Base-by-base conservation (phyloP, 1,140 invertebrate species). In the Drosophila albomicans region DNA sequence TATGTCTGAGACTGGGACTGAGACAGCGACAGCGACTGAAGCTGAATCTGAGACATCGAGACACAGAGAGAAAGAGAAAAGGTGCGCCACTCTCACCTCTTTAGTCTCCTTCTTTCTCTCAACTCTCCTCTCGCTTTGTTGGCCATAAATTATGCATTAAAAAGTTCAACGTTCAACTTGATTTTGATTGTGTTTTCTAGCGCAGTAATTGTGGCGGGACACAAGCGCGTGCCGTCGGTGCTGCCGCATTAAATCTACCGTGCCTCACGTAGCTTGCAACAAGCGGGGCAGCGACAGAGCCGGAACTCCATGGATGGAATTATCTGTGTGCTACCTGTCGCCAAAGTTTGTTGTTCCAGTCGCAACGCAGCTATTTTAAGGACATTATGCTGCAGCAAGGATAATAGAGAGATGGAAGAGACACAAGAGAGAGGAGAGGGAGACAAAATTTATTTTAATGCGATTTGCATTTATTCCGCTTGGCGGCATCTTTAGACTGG, bases 381-480 rank as follows among this genome's bases (percentile, higher is more conserved):
- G 68, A 78, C 80, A 85, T 85, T 85, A 85, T 81, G 65, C 79
- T 64, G 82, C 82, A 76, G 78, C 56, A 45, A 25, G 20, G 20
- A 25, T 25, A 25, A 25, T 25, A 25, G 20, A 25, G 20, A 25
- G 20, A 25, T 20, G 20, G 20, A 20, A 20, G 20, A 4, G 20
- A 54, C 41, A 59, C 56, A 0, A 25, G 0, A 25, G 20, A 25
- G 54, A 41, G 49, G 58, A 13, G 15, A 5, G 1, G 13, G 1
- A 2, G 16, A 41, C 11, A 59, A 74, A 89, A 89, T 88, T 76
- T 89, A 81, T 89, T 89, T 82, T 81, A 89, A 89, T 89, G 75
- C 85, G 81, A 88, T 88, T 88, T 88, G 78, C 85, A 88, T 88
- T 88, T 89, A 89, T 89, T 85, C 80, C 71, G 85, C 77, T 68